phyloP scores from a whole-genome alignment of 2,113 vertebrate genomes.

The Istiophorus platypterus region DNA sequence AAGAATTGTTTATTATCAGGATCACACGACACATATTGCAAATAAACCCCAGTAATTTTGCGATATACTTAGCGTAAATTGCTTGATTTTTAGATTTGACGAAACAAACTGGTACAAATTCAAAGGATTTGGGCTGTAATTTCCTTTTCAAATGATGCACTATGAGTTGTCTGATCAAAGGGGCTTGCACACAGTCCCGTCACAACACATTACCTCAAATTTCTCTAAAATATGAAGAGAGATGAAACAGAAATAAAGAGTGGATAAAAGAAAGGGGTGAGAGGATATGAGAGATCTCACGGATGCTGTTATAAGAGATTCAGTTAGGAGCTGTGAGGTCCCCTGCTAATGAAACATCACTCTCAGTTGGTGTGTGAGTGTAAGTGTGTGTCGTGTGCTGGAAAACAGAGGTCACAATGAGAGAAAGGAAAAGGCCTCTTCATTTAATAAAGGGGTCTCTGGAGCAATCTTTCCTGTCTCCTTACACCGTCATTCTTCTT shows the following conservation, averaged over 20 bases:
- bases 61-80: not conserved
- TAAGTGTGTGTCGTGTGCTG: slow-evolving; percentile 39
- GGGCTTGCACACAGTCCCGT: slow-evolving; percentile 39
- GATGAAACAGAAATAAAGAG: slow-evolving; percentile 40
- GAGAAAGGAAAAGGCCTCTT: slow-evolving; percentile 54
- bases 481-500: slow-evolving; percentile 39
- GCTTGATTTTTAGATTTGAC: slow-evolving; percentile 2
- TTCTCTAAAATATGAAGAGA: slow-evolving; percentile 45
- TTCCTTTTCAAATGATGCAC: slow-evolving; percentile 32
- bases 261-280: slow-evolving; percentile 23
- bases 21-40: not conserved
- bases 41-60: not conserved
- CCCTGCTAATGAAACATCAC: slow-evolving; percentile 59
- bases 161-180: slow-evolving; percentile 49
- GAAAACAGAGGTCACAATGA: slow-evolving; percentile 60
- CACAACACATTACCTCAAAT: slow-evolving; percentile 61
- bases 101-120: slow-evolving; percentile 25
- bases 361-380: slow-evolving; percentile 41
- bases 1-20: slow-evolving; percentile 22
- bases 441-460: slow-evolving; percentile 71
- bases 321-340: slow-evolving; percentile 47
- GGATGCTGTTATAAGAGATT: slow-evolving; percentile 72
- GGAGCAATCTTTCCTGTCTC: slow-evolving; percentile 46
- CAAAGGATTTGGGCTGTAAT: slow-evolving; percentile 20
- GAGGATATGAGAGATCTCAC: slow-evolving; percentile 64